Base-by-base conservation (phyloP, 2,888 invertebrate genomes). In the Myopa testacea region DNA sequence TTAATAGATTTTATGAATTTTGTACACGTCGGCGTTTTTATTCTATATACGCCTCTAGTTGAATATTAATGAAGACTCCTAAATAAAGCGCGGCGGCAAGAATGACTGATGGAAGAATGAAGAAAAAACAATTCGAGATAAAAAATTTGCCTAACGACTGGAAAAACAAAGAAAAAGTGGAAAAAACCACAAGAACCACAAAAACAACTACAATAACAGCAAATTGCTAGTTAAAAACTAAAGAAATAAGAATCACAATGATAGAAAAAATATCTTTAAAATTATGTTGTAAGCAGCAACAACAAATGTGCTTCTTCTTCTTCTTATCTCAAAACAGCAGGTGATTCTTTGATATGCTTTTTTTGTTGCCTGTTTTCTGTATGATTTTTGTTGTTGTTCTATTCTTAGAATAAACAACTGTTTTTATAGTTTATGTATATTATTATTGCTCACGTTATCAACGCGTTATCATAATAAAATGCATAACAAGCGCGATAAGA, bases 21-120 rank as follows among this genome's bases (percentile, higher is more conserved):
- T 67, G 37, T 40, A 75, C 58, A 67, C 75, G 75, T 75, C 67
- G 55, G 50, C 40, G 55, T 55, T 37, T 75, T 55, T 19, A 62
- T 26, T 26, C 62, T 73, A 16, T 16, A 12, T 12, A 72, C 19
- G 40, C 19, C 8, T 38, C 26, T 26, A 4, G 60, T n/a, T 52
- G 75, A 73, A 45, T 70, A 55, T 37, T 50, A 70, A 70, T 45
- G 26, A 40, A 55, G n/a, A 58, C 8, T 34, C 10, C 26, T 12
- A 38, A 40, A 45, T 26, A 12, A 62, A 58, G 4, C 4, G 19
- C 40, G 72, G 34, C 68, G n/a, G 12, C 58, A 19, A 16, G 3
- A 37, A 65, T 26, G 75, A 55, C 34, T 60, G 45, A 60, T 26
- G 60, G 38, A n/a, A 8, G 7, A 16, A 4, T 45, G 58, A 14